phyloP scores from a whole-genome alignment of 2,888 invertebrate genomes.

The Metopia argyrocephala region DNA sequence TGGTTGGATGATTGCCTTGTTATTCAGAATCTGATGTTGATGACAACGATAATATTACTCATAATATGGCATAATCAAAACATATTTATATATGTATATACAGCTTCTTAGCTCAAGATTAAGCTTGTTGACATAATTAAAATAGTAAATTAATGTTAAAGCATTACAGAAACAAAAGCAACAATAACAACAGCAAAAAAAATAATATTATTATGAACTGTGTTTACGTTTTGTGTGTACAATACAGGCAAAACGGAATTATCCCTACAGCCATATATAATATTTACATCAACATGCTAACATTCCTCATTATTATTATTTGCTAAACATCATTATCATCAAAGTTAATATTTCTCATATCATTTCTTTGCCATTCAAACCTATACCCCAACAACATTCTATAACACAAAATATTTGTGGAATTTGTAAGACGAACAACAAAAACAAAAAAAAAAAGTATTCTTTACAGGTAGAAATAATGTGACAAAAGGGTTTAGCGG shows the following conservation, averaged over 20 bases:
- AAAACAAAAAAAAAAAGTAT: background rate
- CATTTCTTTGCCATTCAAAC: background rate
- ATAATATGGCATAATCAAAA: background rate
- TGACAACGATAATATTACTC: background rate
- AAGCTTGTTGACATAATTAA: constrained; percentile 55
- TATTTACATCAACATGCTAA: background rate
- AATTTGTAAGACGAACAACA: background rate
- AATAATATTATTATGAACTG: background rate
- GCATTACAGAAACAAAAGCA: constrained; percentile 1
- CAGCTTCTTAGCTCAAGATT: constrained; percentile 20
- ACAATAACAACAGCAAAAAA: no score
- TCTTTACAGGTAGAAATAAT: background rate
- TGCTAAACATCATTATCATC: background rate
- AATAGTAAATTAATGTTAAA: constrained; percentile 49
- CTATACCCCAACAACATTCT: background rate
- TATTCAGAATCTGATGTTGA: background rate
- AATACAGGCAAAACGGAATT: constrained; percentile 12
- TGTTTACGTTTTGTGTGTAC: background rate
- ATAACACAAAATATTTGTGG: constrained; percentile 10
- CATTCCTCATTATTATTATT: background rate
- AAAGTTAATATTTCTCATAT: no score
- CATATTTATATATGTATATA: background rate
- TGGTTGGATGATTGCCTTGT: background rate
- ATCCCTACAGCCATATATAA: constrained; percentile 19
- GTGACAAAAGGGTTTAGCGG: background rate